Percentiles rank a stretch among this genome's conserved stretches.
These are phyloP conservation scores for Scaeva pyrastri DNA, from an alignment of 2,888 invertebrate genomes.

Conservation along the genomic window DNA sequence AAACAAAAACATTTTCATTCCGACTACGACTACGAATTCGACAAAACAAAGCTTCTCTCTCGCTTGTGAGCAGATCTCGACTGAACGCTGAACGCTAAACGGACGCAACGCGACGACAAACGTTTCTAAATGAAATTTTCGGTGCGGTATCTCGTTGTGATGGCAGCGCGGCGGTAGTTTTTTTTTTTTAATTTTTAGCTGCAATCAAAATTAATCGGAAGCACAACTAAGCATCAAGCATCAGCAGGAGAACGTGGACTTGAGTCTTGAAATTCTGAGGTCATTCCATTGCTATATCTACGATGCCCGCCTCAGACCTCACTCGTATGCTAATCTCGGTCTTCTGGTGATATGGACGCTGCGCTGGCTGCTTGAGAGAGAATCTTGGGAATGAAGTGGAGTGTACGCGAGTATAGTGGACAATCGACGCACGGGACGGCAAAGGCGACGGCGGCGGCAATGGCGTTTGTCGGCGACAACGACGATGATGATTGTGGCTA, in stretches of 20 bases:
- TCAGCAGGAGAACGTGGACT: constrained; percentile 47
- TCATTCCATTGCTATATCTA: constrained; percentile 29
- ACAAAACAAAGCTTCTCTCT: constrained; percentile 49
- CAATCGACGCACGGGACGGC: neutral
- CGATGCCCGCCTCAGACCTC: constrained; percentile 3
- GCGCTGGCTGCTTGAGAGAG: constrained; percentile 31
- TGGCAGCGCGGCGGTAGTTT: constrained; percentile 3
- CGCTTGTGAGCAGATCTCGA: constrained; percentile 55
- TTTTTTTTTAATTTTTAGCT: constrained; percentile 34
- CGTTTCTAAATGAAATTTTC: constrained; percentile 50
- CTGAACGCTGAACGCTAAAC: no score
- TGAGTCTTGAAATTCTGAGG: constrained; percentile 70
- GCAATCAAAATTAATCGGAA: constrained; percentile 73
- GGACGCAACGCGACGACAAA: constrained; percentile 45
- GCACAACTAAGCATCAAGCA: constrained; percentile 51
- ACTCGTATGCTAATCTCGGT: constrained; percentile 56
- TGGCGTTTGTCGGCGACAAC: constrained; percentile 56
- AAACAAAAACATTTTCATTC: constrained; percentile 46
- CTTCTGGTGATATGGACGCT: constrained; percentile 32
- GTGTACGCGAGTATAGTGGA: no score
- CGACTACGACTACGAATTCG: constrained; percentile 18
- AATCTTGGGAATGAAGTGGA: constrained; percentile 51
- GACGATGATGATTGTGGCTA: constrained; percentile 57
- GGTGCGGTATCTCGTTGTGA: constrained; percentile 49
- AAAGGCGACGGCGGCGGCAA: neutral